Evolutionary conservation across 1,140 invertebrate genomes (phyloP).

Genomic region (Drosophila albomicans): DNA sequence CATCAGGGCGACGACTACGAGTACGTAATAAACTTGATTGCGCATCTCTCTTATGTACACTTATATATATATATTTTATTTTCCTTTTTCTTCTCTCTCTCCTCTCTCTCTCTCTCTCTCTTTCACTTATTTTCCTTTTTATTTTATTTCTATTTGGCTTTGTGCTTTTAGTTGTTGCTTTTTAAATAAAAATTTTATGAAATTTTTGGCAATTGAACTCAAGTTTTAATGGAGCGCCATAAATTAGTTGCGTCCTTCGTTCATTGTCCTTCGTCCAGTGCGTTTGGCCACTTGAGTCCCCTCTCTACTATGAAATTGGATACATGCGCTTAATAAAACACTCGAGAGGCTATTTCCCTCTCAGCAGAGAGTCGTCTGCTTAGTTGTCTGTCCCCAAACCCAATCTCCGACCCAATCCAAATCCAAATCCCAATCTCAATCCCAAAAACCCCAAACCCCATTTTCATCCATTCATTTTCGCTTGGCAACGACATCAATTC

Average conservation of each 20-base stretch:
- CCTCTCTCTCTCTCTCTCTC: slow-evolving; percentile 11
- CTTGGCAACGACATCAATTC: slow-evolving; percentile 83
- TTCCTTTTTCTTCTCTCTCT: neutral
- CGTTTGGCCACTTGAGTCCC: slow-evolving; percentile 66
- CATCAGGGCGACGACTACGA: slow-evolving; percentile 68
- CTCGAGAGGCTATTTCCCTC: slow-evolving; percentile 61
- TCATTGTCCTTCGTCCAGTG: slow-evolving; percentile 21
- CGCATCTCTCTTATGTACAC: slow-evolving; percentile 66
- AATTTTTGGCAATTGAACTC: slow-evolving; percentile 84
- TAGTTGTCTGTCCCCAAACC: slow-evolving; percentile 36
- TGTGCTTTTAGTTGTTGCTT: slow-evolving; percentile 47
- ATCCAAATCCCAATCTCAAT: neutral
- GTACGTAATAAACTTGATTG: slow-evolving; percentile 80
- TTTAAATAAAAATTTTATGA: slow-evolving; percentile 82
- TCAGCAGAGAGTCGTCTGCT: slow-evolving; percentile 48
- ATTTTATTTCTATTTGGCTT: slow-evolving; percentile 19
- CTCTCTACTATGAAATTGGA: slow-evolving; percentile 68
- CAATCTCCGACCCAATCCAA: neutral
- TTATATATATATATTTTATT: slow-evolving; percentile 8
- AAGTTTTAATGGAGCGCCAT: slow-evolving; percentile 81
- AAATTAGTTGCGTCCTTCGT: slow-evolving; percentile 68
- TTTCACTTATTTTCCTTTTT: slow-evolving; percentile 10
- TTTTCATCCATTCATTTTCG: slow-evolving; percentile 69
- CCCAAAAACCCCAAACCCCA: slow-evolving; percentile 10
- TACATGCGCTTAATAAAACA: slow-evolving; percentile 81